Conservation (phyloP, 2,797 vertebrate species). For the Acrocephalus scirpaceus region DNA sequence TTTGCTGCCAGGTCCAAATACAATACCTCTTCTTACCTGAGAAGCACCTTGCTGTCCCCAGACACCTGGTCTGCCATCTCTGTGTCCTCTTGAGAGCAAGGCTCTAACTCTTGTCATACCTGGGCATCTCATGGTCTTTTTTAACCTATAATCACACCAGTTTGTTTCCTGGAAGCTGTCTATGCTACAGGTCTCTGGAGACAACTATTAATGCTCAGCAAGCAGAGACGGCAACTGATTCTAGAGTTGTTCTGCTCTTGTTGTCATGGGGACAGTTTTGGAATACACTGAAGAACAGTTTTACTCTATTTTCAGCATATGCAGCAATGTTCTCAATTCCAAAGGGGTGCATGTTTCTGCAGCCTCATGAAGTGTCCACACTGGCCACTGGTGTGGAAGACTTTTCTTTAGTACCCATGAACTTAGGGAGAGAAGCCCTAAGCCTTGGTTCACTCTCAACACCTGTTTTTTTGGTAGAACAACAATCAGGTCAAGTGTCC, state of each 20-base stretch:
- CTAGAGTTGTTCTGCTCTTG: neutral
- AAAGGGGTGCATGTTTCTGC: neutral
- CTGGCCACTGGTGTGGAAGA: neutral
- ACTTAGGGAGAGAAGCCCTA: neutral
- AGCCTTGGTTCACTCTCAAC: neutral
- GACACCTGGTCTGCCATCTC: neutral
- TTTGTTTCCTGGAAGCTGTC: constrained; percentile 32
- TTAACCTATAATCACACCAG: neutral
- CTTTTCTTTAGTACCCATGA: neutral
- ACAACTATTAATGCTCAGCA: neutral
- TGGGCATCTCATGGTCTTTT: neutral
- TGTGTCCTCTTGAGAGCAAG: neutral
- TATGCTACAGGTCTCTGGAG: neutral
- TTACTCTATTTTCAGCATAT: neutral
- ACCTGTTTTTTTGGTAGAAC: neutral
- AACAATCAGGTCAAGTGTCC: neutral
- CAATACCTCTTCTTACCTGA: neutral
- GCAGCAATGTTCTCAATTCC: neutral
- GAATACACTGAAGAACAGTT: neutral
- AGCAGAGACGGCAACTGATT: neutral
- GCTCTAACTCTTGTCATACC: neutral
- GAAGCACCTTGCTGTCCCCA: neutral
- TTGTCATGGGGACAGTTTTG: constrained; percentile 1
- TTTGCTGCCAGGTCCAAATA: neutral
- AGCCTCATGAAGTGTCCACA: neutral